Base-by-base conservation (phyloP, 1,140 invertebrate genomes). In the Papilio polytes region DNA sequence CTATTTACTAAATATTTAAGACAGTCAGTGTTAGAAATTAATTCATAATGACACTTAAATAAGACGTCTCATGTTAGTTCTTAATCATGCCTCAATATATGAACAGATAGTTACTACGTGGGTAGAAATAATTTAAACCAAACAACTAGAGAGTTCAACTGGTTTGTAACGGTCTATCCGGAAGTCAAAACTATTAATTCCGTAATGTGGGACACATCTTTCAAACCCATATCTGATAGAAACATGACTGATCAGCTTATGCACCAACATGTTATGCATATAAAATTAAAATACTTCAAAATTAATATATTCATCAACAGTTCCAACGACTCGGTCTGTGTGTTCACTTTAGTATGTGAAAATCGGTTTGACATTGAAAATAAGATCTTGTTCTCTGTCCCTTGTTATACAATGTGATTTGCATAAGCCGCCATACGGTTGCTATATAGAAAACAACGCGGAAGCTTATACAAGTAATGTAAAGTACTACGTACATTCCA, bases 401-500 rank as follows among this genome's bases (percentile, higher is more conserved):
- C 26, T 4, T 22, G 36, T 36, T 20, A 15, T 7, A 4, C 26
- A 4, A 31, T 15, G 36, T 66, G 31, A 66, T 12, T 63, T 63
- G 20, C 9, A 26, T 9, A 15, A 15, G 26, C 63, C 59, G 3
- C 22, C 12, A 10, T 63, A 26, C 20, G 20, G 22, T 10, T 31
- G 31, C 10, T 31, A 26, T 15, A 22, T 18, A 51, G 8, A 76
- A 76, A 22, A 76, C 26, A 76, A 51, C 13, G 20, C 74, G 74
- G 20, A 51, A 48, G 46, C 44, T 53, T 53, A 51, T 26, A 26
- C 74, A 76, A 76, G 41, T 13, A 76, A 76, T 26, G 66, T 56
- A 63, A 63, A 78, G 56, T 59, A 53, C 10, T 59, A 20, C 31
- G 56, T 51, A 44, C 22, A 80, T 95, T 93, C 44, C 90, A 95